A percentile compares a stretch with the other conserved stretches of the same genome.
Conservation (phyloP, 2,113 vertebrate genomes). For the Corythaixoides concolor region DNA sequence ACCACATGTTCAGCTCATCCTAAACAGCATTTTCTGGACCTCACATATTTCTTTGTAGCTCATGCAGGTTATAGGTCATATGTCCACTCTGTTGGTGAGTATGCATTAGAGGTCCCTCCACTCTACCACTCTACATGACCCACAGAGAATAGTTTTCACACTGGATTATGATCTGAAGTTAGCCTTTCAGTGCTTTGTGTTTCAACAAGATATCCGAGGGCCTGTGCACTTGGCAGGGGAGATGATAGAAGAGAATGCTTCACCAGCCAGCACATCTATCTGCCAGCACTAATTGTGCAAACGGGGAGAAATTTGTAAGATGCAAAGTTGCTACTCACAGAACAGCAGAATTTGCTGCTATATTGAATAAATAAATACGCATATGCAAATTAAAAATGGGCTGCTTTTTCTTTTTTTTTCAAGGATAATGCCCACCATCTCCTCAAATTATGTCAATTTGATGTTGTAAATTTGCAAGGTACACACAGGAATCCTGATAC, state of each 20-base stretch:
- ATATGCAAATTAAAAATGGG: constrained; percentile 47
- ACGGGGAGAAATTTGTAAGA: constrained; percentile 51
- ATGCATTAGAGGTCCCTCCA: not conserved
- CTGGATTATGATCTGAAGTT: not conserved
- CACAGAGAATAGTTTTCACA: not conserved
- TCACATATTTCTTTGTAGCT: not conserved
- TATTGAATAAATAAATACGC: constrained; percentile 59
- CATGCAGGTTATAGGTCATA: not conserved
- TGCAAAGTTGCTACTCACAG: constrained; percentile 22
- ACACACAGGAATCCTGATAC: constrained; percentile 31
- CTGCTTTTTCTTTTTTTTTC: not conserved
- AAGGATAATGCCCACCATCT: not conserved
- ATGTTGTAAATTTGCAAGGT: constrained; percentile 46
- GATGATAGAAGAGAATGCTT: not conserved
- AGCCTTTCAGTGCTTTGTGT: not conserved
- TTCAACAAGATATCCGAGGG: not conserved
- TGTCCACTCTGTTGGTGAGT: fast-evolving
- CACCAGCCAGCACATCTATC: constrained; percentile 13
- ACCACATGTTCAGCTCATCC: not conserved
- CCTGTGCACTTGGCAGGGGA: not conserved
- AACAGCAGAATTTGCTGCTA: constrained; percentile 39
- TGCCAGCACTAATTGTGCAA: constrained; percentile 59
- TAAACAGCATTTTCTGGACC: not conserved
- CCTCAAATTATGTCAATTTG: constrained; percentile 52
- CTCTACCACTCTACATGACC: not conserved